phyloP scores from a whole-genome alignment of 2,113 vertebrate genomes.

The Nibea coibor region DNA sequence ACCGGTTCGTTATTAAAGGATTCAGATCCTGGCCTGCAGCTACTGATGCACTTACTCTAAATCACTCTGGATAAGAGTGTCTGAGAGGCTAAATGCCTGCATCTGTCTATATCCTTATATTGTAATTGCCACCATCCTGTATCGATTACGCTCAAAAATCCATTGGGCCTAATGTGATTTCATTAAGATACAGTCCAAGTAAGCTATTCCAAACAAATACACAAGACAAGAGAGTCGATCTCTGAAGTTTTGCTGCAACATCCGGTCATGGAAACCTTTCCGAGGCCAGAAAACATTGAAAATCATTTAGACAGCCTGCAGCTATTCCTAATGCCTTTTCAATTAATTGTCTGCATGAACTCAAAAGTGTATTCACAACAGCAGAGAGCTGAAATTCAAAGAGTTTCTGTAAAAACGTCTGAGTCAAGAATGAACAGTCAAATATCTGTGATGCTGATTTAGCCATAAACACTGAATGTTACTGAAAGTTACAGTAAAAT shows the following conservation, averaged over 20 bases:
- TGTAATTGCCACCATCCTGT: slow-evolving; percentile 70
- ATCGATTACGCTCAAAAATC: slow-evolving; percentile 67
- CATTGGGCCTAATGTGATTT: slow-evolving; percentile 71
- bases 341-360: not conserved
- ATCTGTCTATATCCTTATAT: slow-evolving; percentile 60
- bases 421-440: too few species aligned
- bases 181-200: slow-evolving; percentile 66
- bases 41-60: slow-evolving; percentile 30
- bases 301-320: slow-evolving; percentile 13
- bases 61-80: slow-evolving; percentile 51
- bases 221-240: slow-evolving; percentile 2
- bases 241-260: slow-evolving; percentile 38
- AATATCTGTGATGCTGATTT: too few species aligned
- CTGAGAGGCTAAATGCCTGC: slow-evolving; percentile 55
- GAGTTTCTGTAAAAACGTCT: too few species aligned
- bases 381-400: not conserved
- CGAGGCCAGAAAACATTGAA: not conserved
- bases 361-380: not conserved
- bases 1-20: not conserved
- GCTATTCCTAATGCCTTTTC: slow-evolving; percentile 4
- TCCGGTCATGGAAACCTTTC: not conserved
- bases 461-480: too few species aligned
- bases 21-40: slow-evolving; percentile 26
- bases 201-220: slow-evolving; percentile 43
- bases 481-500: too few species aligned